These are phyloP conservation scores for Dicerorhinus sumatrensis DNA, from an alignment of 2,113 vertebrate genomes.

Conservation along the genomic window DNA sequence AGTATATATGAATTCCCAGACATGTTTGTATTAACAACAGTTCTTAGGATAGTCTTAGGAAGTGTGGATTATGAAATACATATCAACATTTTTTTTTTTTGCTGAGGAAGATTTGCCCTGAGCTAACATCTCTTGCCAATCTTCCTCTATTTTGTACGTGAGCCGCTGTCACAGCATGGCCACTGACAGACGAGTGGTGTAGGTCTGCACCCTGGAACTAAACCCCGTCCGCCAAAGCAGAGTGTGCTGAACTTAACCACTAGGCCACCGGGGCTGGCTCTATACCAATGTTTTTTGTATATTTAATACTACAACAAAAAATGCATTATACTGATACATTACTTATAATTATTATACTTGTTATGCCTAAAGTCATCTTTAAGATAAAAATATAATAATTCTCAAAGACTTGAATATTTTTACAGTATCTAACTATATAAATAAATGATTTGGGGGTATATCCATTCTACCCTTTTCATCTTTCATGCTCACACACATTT, in stretches of 20 bases:
- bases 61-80: background rate
- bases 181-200: no score
- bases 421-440: background rate
- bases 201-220: no score
- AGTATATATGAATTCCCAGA: background rate
- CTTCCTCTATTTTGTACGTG: no score
- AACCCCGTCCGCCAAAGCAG: no score
- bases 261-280: no score
- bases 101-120: no score
- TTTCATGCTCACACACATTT: background rate
- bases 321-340: background rate
- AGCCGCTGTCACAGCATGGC: no score
- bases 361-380: background rate
- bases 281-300: background rate
- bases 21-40: background rate
- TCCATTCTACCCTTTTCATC: background rate
- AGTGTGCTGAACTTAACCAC: no score
- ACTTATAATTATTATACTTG: background rate
- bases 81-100: no score
- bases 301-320: slow-evolving; percentile 20
- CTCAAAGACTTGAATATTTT: background rate
- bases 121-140: no score
- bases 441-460: background rate
- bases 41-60: background rate
- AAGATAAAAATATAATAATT: slow-evolving; percentile 36